Conservation (phyloP, 2,113 vertebrate species). For the Daphoenositta chrysoptera region DNA sequence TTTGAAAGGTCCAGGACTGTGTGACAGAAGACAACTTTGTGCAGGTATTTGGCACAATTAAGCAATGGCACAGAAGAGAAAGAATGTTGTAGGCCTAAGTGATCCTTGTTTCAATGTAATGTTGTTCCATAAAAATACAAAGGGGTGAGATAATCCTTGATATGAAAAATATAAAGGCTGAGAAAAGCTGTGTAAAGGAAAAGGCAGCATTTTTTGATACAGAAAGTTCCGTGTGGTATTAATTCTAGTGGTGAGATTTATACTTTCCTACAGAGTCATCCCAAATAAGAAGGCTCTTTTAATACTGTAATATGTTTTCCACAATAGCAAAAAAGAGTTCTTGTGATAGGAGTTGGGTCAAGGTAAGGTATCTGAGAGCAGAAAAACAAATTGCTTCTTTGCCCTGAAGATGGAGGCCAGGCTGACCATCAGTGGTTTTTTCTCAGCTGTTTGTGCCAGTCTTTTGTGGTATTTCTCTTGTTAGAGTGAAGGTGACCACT, state of each 20-base stretch:
- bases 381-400: background rate
- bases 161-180: background rate
- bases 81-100: background rate
- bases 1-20: background rate
- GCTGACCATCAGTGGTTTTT: background rate
- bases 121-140: background rate
- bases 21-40: background rate
- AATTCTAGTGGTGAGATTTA: background rate
- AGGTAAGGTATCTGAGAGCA: background rate
- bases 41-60: background rate
- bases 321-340: background rate
- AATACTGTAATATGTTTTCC: background rate
- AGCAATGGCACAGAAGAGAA: background rate
- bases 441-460: background rate
- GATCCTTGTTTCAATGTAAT: background rate
- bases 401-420: background rate
- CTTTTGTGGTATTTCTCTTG: background rate
- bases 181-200: background rate
- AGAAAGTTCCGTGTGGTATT: background rate
- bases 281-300: background rate
- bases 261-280: background rate
- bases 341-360: background rate
- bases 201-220: background rate
- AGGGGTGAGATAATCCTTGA: background rate
- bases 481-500: background rate